Conservation (phyloP, 1,140 invertebrate genomes). For the Trichonephila clavipes region DNA sequence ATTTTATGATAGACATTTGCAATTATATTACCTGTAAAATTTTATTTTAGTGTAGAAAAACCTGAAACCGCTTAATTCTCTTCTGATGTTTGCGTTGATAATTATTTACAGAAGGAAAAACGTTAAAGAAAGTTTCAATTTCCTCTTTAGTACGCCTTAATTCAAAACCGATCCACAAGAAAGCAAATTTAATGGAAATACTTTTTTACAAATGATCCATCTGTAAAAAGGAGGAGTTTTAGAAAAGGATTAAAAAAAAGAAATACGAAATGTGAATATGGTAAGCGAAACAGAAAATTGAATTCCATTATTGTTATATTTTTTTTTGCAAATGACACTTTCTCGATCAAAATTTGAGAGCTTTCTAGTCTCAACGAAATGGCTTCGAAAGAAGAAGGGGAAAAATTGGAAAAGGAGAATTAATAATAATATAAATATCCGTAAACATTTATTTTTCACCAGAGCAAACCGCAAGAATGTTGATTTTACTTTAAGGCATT, state of each 20-base stretch:
- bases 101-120: slow-evolving; percentile 7
- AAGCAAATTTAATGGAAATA: slow-evolving; percentile 14
- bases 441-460: slow-evolving; percentile 46
- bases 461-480: slow-evolving; percentile 32
- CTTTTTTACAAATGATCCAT: not conserved
- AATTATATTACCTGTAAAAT: not conserved
- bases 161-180: slow-evolving; percentile 12
- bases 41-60: not conserved
- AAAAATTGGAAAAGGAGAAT: not conserved
- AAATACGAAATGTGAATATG: not conserved
- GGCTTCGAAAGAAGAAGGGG: not conserved
- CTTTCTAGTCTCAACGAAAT: slow-evolving; percentile 11
- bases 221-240: not conserved
- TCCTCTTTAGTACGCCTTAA: not conserved
- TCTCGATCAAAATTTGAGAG: slow-evolving; percentile 26
- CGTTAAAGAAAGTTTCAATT: slow-evolving; percentile 25
- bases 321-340: slow-evolving; percentile 16
- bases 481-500: slow-evolving; percentile 17
- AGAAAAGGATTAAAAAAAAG: not conserved
- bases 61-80: not conserved
- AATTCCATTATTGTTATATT: not conserved
- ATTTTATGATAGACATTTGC: not conserved
- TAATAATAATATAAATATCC: slow-evolving; percentile 58
- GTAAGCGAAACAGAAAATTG: slow-evolving; percentile 57
- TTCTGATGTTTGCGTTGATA: not conserved